Base-by-base conservation (phyloP, 2,888 invertebrate species). In the Argynnis bischoffii region DNA sequence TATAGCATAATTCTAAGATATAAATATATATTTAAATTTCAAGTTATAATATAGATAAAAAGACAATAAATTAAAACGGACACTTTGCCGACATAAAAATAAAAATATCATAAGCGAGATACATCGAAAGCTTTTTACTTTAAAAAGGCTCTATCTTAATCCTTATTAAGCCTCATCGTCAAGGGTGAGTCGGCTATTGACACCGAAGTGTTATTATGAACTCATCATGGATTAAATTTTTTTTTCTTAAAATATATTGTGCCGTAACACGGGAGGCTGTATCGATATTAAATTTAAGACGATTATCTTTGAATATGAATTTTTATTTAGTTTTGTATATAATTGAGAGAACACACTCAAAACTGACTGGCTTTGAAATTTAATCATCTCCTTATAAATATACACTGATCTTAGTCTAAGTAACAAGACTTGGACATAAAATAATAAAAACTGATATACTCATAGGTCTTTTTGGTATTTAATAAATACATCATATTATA, bases 111-210 rank as follows among this genome's bases (percentile, higher is more conserved):
- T 81, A 83, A 84, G 75, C 79, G 78, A 81, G 82, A 83, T 86
- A 90, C 87, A 89, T 86, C 81, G 83, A 90, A 90, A 90, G 87
- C 87, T 87, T 88, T 91, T 91, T 90, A 89, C 85, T 81, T 85
- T 82, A 80, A 88, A 89, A 88, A 85, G 83, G 82, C 82, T 84
- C 79, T 91, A 91, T 91, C 90, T 91, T 90, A 92, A 92, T 90
- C 91, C 89, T 87, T 88, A 87, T 87, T 90, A 90, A 91, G 85
- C 85, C 82, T 83, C 83, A 81, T 85, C 85, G 81, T 79, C 82
- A 87, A 86, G 87, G 87, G 87, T 85, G 84, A 81, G 76, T 84
- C 81, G 75, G 78, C 74, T 75, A 76, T 87, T 86, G 86, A 87
- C 79, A 75, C 79, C 81, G 81, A 89, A 87, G 90, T 91, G 92